Base-by-base conservation (phyloP, 2,797 vertebrate species). In the Hydrolagus colliei region DNA sequence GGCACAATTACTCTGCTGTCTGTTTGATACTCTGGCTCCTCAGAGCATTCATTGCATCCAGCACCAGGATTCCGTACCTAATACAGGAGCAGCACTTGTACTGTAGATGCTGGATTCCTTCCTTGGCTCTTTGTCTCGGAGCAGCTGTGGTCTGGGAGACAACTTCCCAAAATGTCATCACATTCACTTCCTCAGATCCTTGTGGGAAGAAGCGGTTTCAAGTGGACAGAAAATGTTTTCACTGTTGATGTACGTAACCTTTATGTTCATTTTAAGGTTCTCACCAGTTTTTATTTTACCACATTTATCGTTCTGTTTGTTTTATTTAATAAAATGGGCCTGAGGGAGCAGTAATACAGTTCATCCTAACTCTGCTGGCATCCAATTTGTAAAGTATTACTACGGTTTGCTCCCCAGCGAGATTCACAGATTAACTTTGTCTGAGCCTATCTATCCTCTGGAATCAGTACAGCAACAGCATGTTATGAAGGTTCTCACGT, bases 21-120 rank as follows among this genome's bases (percentile, higher is more conserved):
- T 94, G 52, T 94, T 94, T 89, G 89, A 92, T 62, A 88, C 86
- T 18, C 88, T 90, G 87, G 86, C 90, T 79, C 90, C 90, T 1
- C 90, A 92, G 35, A 92, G 90, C 88, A 87, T 87, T 85, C 86
- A 89, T 32, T 3, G 0, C 9, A 90, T 88, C 20, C 89, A 86
- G 73, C 87, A 9, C 86, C 86, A 71, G 88, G 68, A 88, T 12
- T 86, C 72, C 86, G 89, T 87, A 82, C 85, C 65, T 16, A 22
- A 8, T 41, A 7, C 79, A 41, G 16, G 63, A 11, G 41, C 16
- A 71, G 18, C 12, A 77, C 61, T 77, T 77, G 12, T 18, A 84
- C 10, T 5, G 4, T 68, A 52, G 1, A 3, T 1, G 41, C 41
- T 52, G 41, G 41, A 52, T 52, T 52, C 41, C 41, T 52, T 52